These are phyloP conservation scores for Papilio polytes DNA, from an alignment of 1,140 invertebrate species.

Conservation along the genomic window DNA sequence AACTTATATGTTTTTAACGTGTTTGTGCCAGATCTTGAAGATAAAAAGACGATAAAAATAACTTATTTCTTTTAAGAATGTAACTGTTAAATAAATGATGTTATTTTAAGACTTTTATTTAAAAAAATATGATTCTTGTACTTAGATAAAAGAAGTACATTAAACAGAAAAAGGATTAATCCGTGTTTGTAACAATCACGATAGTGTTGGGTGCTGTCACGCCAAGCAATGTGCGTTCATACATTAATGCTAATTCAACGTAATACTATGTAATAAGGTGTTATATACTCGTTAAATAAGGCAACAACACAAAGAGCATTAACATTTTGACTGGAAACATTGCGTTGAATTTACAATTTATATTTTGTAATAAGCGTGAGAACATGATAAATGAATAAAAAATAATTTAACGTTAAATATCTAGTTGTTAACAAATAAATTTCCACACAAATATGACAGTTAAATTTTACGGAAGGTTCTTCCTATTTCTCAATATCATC, in stretches of 20 bases:
- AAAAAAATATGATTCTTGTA: too few relatives aligned
- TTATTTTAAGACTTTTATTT: too few relatives aligned
- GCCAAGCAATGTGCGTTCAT: not conserved
- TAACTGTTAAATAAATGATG: too few relatives aligned
- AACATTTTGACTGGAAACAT: not conserved
- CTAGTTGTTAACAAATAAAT: too few relatives aligned
- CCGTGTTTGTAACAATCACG: not conserved
- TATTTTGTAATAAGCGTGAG: not conserved
- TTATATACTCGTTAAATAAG: constrained; percentile 13
- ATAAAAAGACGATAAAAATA: not conserved
- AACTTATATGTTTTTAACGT: not conserved
- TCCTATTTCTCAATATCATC: too few relatives aligned
- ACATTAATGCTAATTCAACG: not conserved
- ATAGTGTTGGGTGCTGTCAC: not conserved
- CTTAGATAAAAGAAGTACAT: too few relatives aligned
- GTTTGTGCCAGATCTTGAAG: not conserved
- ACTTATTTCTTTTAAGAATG: too few relatives aligned
- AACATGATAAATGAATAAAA: not conserved
- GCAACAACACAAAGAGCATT: constrained; percentile 7
- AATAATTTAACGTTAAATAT: not conserved
- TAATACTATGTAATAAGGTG: constrained; percentile 7
- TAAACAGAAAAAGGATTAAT: not conserved
- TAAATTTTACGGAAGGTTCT: too few relatives aligned
- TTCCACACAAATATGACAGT: too few relatives aligned
- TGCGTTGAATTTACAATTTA: not conserved